These are phyloP conservation scores for Indicator maculatus DNA, from an alignment of 2,113 vertebrate genomes.

Conservation along the genomic window DNA sequence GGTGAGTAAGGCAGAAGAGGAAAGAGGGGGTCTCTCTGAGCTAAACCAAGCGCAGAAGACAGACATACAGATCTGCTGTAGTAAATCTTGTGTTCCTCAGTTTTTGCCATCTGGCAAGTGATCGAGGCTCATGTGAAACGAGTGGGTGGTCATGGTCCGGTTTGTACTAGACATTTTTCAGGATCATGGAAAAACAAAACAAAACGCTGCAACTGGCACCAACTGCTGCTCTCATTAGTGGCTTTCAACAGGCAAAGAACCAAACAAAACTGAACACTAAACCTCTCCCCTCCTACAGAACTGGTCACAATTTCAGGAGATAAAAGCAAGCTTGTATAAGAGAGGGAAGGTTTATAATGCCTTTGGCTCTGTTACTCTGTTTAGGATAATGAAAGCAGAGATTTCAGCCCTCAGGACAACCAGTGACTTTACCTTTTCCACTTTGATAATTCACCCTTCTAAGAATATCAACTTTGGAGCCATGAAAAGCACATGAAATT, in stretches of 20 bases:
- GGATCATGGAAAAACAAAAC: slow-evolving; percentile 36
- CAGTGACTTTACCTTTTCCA: background rate
- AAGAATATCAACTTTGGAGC: background rate
- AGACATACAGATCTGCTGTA: background rate
- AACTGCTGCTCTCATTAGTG: background rate
- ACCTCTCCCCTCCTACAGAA: background rate
- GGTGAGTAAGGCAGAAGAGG: background rate
- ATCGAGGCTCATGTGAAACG: slow-evolving; percentile 52
- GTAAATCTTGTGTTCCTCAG: slow-evolving; percentile 28
- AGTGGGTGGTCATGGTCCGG: slow-evolving; percentile 60
- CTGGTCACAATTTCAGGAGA: background rate
- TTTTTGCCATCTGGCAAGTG: slow-evolving; percentile 57
- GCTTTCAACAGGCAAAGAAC: background rate
- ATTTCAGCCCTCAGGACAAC: background rate
- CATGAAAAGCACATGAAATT: background rate
- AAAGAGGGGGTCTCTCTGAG: background rate
- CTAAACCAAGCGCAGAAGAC: background rate
- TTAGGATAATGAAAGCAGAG: background rate
- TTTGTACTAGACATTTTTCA: slow-evolving; percentile 47
- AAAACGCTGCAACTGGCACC: slow-evolving; percentile 47
- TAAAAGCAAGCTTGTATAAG: background rate
- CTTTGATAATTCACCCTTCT: background rate
- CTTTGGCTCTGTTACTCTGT: background rate
- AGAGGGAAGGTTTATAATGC: background rate
- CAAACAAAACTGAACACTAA: slow-evolving; percentile 40